Conservation (phyloP, 2,888 invertebrate species). For the Neoscelio sp. region DNA sequence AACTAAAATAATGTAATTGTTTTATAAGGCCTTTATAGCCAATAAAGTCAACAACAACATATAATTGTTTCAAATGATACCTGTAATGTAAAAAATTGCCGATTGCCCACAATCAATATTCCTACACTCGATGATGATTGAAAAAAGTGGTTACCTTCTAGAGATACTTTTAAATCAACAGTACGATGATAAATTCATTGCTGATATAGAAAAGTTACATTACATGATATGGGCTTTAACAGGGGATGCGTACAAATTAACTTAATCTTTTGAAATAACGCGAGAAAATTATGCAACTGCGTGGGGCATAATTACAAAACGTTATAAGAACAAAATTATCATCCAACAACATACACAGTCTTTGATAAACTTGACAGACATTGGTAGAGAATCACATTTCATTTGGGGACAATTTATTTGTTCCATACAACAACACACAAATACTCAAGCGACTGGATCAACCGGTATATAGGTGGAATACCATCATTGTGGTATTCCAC, state of each 20-base stretch:
- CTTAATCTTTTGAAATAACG: neutral
- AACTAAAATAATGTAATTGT: too few relatives aligned
- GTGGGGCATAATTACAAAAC: neutral
- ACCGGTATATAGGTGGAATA: conserved; percentile 18
- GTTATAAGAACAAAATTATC: conserved; percentile 50
- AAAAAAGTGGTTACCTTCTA: conserved; percentile 16
- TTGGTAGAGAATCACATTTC: neutral
- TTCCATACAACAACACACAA: conserved; percentile 3
- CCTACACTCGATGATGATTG: conserved; percentile 3
- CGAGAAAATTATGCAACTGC: too few relatives aligned
- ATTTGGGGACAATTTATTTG: neutral
- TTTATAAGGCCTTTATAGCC: too few relatives aligned
- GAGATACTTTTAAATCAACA: conserved; percentile 28
- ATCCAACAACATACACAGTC: conserved; percentile 3
- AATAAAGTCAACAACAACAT: too few relatives aligned
- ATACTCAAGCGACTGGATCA: conserved; percentile 4
- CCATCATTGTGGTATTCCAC: conserved; percentile 4
- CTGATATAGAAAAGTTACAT: neutral
- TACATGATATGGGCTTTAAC: conserved; percentile 15
- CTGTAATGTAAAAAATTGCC: conserved; percentile 1
- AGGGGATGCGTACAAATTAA: neutral
- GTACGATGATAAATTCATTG: conserved; percentile 2
- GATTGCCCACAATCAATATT: conserved; percentile 12
- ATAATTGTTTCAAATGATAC: too few relatives aligned
- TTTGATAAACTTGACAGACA: neutral